Evolutionary conservation across 2,888 invertebrate species (phyloP), one percentile per base, ranked within the genome.

Genomic region (Drosophila kokeensis): DNA sequence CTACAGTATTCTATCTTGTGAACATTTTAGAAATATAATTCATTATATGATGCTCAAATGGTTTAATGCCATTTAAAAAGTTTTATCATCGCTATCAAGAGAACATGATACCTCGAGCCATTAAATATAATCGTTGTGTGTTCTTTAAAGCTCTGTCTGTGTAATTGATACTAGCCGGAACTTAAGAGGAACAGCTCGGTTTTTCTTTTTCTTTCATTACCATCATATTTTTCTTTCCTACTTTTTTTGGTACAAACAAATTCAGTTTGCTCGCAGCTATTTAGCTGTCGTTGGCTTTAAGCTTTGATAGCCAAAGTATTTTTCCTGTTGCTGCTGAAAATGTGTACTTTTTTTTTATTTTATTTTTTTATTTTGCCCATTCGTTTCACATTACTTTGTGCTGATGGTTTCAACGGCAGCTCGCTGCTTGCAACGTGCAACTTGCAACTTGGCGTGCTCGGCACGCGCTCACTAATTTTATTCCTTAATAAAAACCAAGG

Each of bases 391-490:
- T 85, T 81, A 79, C 81, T 83, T 76, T 69, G 64, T 57, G 74
- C 60, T 62, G 59, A 59, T 55, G 50, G 53, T 40, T 40, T 27
- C 42, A 24, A n/a, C 29, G 49, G 61, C 49, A 49, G 62, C 64
- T 79, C 73, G 55, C 67, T 50, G 34, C 55, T 36, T 68, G 64
- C 73, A 62, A 50, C 73, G 42, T 60, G 65, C 52, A 68, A 61
- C 76, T 67, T 73, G 82, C 84, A 75, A 87, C 82, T 89, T 80
- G 76, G 78, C 76, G 79, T 87, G 76, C 85, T 65, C 69, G 79
- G 87, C 89, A 87, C 86, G 85, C 79, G 78, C 85, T 84, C 74
- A 82, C 86, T 89, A 85, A 86, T 86, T 86, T 86, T 89, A 86
- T 86, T 89, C 86, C 89, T 82, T 87, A 87, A 86, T 86, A 86